Evolutionary conservation across 2,888 invertebrate genomes (phyloP).

Genomic region (Ferdinandea cuprea): DNA sequence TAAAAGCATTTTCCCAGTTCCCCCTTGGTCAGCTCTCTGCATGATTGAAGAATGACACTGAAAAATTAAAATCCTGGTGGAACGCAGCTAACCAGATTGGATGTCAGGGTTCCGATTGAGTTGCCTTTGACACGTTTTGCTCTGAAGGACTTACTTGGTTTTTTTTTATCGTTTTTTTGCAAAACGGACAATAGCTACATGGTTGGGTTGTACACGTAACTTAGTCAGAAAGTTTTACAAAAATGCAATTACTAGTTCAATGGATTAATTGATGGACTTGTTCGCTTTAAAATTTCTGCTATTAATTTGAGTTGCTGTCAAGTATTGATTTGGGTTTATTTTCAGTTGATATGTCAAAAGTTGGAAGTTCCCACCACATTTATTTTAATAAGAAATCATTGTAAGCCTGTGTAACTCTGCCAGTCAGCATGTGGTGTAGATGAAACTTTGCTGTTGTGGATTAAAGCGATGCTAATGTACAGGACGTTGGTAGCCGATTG

Average conservation of each 20-base stretch:
- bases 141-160: not conserved
- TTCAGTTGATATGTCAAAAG: not conserved
- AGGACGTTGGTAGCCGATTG: no score
- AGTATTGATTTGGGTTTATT: not conserved
- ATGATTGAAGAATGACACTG: conserved; percentile 52
- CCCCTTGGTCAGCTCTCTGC: conserved; percentile 16
- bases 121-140: conserved; percentile 36
- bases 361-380: not conserved
- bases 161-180: conserved; percentile 1
- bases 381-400: no score
- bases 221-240: conserved; percentile 16
- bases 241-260: conserved; percentile 64
- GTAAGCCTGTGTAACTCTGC: no score
- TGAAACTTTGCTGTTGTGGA: no score
- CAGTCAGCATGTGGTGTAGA: no score
- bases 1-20: conserved; percentile 18
- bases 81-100: conserved; percentile 33
- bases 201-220: conserved; percentile 18
- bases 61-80: conserved; percentile 22
- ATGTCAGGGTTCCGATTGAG: conserved; percentile 54
- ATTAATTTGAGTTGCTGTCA: not conserved
- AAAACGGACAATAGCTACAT: conserved; percentile 14
- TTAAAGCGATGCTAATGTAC: no score
- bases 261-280: conserved; percentile 44
- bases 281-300: not conserved